These are phyloP conservation scores for Tholera decimalis DNA, from an alignment of 2,888 invertebrate genomes.

Conservation along the genomic window DNA sequence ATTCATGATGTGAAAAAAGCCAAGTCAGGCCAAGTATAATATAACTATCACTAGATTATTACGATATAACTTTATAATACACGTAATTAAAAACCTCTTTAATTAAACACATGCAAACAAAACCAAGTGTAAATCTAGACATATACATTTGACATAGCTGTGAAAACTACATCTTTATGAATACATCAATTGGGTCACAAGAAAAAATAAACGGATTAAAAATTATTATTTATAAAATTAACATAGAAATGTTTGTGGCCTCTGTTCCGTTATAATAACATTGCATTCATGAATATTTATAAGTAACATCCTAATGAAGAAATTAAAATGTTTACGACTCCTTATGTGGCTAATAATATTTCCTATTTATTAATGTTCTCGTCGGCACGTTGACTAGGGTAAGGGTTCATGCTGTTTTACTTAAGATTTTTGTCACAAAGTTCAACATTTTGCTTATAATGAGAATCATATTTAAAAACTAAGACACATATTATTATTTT, in stretches of 20 bases:
- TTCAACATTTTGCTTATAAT: background rate
- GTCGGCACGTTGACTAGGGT: background rate
- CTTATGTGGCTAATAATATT: background rate
- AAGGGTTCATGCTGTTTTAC: background rate
- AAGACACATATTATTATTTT: no score
- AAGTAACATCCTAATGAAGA: slow-evolving; percentile 12
- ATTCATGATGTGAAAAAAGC: no score
- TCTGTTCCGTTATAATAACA: slow-evolving; percentile 47
- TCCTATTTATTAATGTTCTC: background rate
- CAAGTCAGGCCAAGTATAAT: no score
- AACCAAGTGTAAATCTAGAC: background rate
- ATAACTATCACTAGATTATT: no score
- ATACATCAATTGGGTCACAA: slow-evolving; percentile 23
- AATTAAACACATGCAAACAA: background rate
- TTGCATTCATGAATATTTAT: slow-evolving; percentile 56
- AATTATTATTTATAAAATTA: slow-evolving; percentile 48
- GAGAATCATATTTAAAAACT: no score
- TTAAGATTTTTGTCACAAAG: background rate
- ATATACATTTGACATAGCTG: slow-evolving; percentile 1
- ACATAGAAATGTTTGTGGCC: slow-evolving; percentile 49
- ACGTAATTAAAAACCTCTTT: background rate
- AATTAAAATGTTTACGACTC: slow-evolving; percentile 23
- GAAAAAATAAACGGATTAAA: slow-evolving; percentile 39
- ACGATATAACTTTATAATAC: background rate
- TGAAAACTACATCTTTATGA: slow-evolving; percentile 19